Conservation (phyloP, 2,797 vertebrate species). For the Vespertilio murinus region DNA sequence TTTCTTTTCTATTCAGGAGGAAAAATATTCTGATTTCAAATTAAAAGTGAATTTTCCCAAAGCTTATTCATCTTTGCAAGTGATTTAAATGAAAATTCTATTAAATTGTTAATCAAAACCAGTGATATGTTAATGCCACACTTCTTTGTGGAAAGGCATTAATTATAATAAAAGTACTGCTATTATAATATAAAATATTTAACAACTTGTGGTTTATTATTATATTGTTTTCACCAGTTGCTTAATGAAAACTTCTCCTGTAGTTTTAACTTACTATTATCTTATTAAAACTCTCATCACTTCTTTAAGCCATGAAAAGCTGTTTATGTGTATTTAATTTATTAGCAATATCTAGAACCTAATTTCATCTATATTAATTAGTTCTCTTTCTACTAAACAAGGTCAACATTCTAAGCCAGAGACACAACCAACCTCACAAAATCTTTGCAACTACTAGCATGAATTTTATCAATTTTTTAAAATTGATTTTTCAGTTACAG, state of each 20-base stretch:
- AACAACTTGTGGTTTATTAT: slow-evolving; percentile 10
- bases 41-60: slow-evolving; percentile 21
- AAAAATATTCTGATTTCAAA: slow-evolving; percentile 20
- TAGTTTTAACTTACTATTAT: background rate
- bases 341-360: background rate
- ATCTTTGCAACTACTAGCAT: background rate
- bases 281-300: slow-evolving; percentile 23
- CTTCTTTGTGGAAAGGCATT: background rate
- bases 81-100: slow-evolving; percentile 19
- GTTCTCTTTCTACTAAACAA: background rate
- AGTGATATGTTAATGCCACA: background rate
- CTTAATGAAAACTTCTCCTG: background rate
- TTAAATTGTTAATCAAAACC: background rate
- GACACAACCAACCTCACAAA: background rate
- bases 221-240: background rate
- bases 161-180: background rate
- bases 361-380: slow-evolving; percentile 20
- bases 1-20: background rate
- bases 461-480: background rate
- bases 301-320: background rate
- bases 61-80: slow-evolving; percentile 29
- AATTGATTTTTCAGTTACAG: background rate
- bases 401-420: slow-evolving; percentile 2
- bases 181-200: background rate
- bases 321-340: background rate